These are phyloP conservation scores for Crypturellus tataupa DNA, from an alignment of 2,797 vertebrate genomes.

Conservation along the genomic window DNA sequence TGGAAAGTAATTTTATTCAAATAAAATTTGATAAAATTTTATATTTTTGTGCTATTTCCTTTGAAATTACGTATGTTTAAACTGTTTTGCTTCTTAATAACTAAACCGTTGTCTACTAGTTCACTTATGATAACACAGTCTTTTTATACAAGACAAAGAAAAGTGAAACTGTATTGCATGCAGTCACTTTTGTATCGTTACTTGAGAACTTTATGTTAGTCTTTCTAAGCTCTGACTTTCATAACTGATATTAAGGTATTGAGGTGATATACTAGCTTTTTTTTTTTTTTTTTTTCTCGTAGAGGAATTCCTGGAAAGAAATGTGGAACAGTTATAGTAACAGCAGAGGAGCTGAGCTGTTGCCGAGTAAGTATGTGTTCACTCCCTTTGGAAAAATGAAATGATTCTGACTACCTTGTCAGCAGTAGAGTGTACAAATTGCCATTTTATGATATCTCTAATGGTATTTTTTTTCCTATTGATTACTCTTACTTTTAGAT, in stretches of 20 bases:
- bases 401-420: background rate
- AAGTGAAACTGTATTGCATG: background rate
- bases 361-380: slow-evolving; percentile 89
- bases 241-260: background rate
- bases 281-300: slow-evolving; percentile 40
- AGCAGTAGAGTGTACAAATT: background rate
- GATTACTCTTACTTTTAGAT: background rate
- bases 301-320: slow-evolving; percentile 85
- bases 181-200: background rate
- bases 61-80: background rate
- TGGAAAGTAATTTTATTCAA: background rate
- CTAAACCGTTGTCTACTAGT: background rate
- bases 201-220: background rate
- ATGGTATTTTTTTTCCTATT: background rate
- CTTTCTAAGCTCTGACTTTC: background rate
- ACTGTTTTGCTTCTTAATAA: background rate
- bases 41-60: background rate
- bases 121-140: background rate
- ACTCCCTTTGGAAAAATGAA: background rate
- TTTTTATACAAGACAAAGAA: background rate
- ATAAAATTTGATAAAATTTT: too few relatives aligned
- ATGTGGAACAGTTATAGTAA: slow-evolving; percentile 93
- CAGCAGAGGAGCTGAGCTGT: slow-evolving; percentile 94
- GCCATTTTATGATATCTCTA: background rate
- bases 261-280: background rate